A percentile compares a stretch with the other conserved stretches of the same genome.
These are phyloP conservation scores for Caenorhabditis zanzibari DNA, from an alignment of 2,888 invertebrate species.

Conservation along the genomic window DNA sequence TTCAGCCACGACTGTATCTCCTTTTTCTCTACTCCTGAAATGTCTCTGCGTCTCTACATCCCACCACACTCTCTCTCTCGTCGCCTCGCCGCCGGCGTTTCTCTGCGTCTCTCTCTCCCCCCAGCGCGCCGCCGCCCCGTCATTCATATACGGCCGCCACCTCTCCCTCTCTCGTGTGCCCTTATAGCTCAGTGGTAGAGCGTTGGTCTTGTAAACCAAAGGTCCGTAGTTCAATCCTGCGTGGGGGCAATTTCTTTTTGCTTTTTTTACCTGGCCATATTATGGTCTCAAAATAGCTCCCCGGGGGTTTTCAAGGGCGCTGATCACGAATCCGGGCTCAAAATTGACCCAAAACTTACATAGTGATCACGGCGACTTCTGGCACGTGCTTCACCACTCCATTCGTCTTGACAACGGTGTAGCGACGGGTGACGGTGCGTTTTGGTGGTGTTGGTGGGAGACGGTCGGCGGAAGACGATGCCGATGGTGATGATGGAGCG, in stretches of 20 bases:
- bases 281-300: background rate
- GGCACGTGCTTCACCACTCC: background rate
- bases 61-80: background rate
- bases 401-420: background rate
- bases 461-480: too few relatives aligned
- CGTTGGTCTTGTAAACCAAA: constrained; percentile 73
- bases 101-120: background rate
- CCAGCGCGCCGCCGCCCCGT: background rate
- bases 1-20: too few relatives aligned
- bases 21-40: background rate
- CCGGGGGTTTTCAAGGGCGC: background rate
- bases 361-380: background rate
- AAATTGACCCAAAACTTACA: too few relatives aligned
- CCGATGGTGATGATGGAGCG: background rate
- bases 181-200: constrained; percentile 74
- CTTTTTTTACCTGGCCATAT: background rate
- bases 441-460: too few relatives aligned
- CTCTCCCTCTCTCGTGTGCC: constrained; percentile 8
- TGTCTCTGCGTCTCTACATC: background rate
- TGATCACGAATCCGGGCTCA: background rate
- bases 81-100: background rate
- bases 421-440: background rate
- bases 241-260: constrained; percentile 65
- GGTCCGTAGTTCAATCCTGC: constrained; percentile 73
- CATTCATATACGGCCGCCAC: background rate